These are phyloP conservation scores for Girardinus metallicus DNA, from an alignment of 2,797 vertebrate species.

Conservation along the genomic window DNA sequence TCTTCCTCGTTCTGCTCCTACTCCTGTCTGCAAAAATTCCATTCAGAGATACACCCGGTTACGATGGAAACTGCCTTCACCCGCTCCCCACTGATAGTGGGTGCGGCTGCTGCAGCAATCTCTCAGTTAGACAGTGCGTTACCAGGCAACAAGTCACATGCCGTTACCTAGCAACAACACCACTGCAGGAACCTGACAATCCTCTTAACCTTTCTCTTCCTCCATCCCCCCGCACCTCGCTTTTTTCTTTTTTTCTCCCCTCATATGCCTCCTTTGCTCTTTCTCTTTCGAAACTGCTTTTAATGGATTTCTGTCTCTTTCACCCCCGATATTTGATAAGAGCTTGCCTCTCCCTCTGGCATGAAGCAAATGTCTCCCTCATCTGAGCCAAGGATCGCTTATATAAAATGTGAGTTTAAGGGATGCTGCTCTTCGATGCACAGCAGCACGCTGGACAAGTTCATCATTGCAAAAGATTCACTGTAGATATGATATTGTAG, in stretches of 20 bases:
- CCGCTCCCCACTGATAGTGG: slow-evolving; percentile 80
- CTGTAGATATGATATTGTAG: slow-evolving; percentile 40
- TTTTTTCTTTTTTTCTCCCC: slow-evolving; percentile 6
- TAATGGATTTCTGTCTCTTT: slow-evolving; percentile 50
- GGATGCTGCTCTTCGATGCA: slow-evolving; percentile 55
- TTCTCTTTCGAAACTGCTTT: slow-evolving; percentile 54
- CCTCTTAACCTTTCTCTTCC: slow-evolving; percentile 79
- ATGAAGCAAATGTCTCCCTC: slow-evolving; percentile 64
- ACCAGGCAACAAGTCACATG: slow-evolving; percentile 85
- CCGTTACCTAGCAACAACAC: slow-evolving; percentile 85
- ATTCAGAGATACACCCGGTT: slow-evolving; percentile 78
- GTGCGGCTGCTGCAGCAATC: slow-evolving; percentile 83
- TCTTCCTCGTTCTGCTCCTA: slow-evolving; percentile 30
- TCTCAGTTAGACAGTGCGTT: slow-evolving; percentile 80
- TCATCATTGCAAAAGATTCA: slow-evolving; percentile 42
- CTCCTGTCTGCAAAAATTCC: slow-evolving; percentile 63
- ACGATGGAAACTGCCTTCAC: slow-evolving; percentile 83
- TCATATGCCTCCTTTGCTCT: slow-evolving; percentile 45
- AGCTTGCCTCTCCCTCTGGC: slow-evolving; percentile 53
- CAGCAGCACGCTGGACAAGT: slow-evolving; percentile 29
- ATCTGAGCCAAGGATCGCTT: slow-evolving; percentile 61
- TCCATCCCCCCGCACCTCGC: slow-evolving; percentile 73
- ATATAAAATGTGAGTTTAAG: slow-evolving; percentile 51
- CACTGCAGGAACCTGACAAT: slow-evolving; percentile 84
- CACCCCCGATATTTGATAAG: slow-evolving; percentile 42